Evolutionary conservation across 2,888 invertebrate species (phyloP), one percentile per base, ranked within the genome.

Genomic region (Erebia aethiops): DNA sequence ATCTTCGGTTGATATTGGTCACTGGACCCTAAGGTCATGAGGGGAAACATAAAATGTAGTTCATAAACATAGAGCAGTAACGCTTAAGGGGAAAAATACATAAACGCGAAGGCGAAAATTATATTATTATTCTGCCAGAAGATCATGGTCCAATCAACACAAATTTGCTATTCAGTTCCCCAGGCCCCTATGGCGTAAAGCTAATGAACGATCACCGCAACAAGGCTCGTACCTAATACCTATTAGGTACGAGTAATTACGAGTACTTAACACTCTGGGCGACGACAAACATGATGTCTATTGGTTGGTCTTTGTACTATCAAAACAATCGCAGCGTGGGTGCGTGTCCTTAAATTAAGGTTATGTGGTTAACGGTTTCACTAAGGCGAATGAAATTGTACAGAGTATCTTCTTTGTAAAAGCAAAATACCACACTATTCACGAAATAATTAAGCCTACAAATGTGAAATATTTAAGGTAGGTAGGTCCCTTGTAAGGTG

Each of bases 131-230:
- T 46, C 52, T 41, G 41, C 16, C n/a, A 60, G 41, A n/a, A 16
- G 41, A 41, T 60, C 16, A 41, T 43, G 8, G 16, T 41, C n/a
- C 41, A 60, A 43, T 16, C 41, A 41, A 41, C 16, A 41, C n/a
- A 60, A 7, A 60, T 41, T 62, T 46, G 49, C 21, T 16, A 46
- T 49, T 46, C 62, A 62, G 62, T 62, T 13, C 49, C 49, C 18
- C 11, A 14, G 10, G 54, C 18, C 54, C 21, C 7, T 41, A 16
- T 18, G 8, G 58, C 41, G 43, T 10, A 14, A 46, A 13, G 21
- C 62, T 62, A 49, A 62, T 62, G 49, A 62, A 62, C 62, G 49
- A 21, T 62, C 49, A 62, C 62, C 62, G 49, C 62, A 62, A 62
- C 62, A 62, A 2, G 8, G 62, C 8, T 14, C 21, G 13, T 49